These are phyloP conservation scores for Ommatoiulus sabulosus DNA, from an alignment of 2,888 invertebrate species.

Conservation along the genomic window DNA sequence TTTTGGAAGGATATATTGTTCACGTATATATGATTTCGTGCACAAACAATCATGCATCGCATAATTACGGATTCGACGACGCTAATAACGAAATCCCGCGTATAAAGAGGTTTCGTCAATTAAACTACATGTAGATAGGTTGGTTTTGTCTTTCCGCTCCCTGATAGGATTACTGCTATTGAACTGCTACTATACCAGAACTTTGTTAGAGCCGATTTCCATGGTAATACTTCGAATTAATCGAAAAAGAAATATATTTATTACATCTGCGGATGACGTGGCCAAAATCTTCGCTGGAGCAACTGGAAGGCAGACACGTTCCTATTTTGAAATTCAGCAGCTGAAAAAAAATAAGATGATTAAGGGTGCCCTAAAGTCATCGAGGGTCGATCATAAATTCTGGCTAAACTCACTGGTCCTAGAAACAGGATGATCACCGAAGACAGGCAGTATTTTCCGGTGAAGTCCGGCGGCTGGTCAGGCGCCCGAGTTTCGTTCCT, in stretches of 20 bases:
- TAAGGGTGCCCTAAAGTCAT: background rate
- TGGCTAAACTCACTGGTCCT: background rate
- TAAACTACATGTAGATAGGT: no score
- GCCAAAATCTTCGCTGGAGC: slow-evolving; percentile 9
- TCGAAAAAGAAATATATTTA: background rate
- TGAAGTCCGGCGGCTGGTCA: slow-evolving; percentile 41
- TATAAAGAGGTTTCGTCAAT: background rate
- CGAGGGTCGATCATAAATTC: background rate
- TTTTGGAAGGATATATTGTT: no score
- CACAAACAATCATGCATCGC: no score
- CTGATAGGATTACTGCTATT: no score
- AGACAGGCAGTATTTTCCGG: slow-evolving; percentile 51
- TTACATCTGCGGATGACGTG: slow-evolving; percentile 30
- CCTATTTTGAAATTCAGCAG: slow-evolving; percentile 50
- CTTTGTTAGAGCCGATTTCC: background rate
- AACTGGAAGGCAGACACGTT: slow-evolving; percentile 49
- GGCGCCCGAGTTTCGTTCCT: background rate
- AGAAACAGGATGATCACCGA: slow-evolving; percentile 22
- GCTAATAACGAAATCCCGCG: background rate
- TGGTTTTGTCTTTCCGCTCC: no score
- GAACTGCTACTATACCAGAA: no score
- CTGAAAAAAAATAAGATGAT: background rate
- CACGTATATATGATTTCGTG: no score
- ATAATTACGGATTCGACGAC: no score
- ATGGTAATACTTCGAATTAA: background rate